These are phyloP conservation scores for Antitype chi DNA, from an alignment of 2,888 invertebrate species.

Conservation along the genomic window DNA sequence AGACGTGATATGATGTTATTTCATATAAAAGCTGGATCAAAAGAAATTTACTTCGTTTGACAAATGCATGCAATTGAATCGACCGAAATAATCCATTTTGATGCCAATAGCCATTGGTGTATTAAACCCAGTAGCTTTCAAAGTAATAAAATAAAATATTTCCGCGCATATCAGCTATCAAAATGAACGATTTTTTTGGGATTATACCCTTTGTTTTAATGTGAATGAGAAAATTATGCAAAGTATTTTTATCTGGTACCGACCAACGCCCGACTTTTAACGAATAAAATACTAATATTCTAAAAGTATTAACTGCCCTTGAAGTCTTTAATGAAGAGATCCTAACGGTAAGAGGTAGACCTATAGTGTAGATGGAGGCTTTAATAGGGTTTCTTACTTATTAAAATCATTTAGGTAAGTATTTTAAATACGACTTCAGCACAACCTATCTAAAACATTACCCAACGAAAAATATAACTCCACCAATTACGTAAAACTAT, in stretches of 20 bases:
- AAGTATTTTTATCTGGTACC: conserved; percentile 60
- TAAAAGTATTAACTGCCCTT: conserved; percentile 18
- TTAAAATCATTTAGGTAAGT: background rate
- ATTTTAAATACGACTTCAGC: background rate
- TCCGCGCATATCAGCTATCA: conserved; percentile 53
- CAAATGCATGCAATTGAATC: conserved; percentile 30
- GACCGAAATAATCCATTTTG: conserved; percentile 36
- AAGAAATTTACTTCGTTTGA: conserved; percentile 19
- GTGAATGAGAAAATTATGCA: conserved; percentile 65
- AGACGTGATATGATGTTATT: background rate
- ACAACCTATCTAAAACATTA: background rate
- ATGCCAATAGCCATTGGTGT: conserved; percentile 41
- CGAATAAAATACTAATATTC: conserved; percentile 44
- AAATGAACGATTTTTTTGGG: conserved; percentile 55
- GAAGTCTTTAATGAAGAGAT: conserved; percentile 20
- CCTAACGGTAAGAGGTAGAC: background rate
- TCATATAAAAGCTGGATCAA: conserved; percentile 1
- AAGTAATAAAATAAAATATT: conserved; percentile 57
- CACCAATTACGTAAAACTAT: background rate
- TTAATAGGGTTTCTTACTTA: background rate
- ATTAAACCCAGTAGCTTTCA: conserved; percentile 50
- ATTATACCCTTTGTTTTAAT: conserved; percentile 63
- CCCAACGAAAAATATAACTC: background rate
- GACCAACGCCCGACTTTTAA: conserved; percentile 20
- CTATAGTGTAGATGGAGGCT: background rate